These are phyloP conservation scores for Seriola aureovittata DNA, from an alignment of 2,113 vertebrate genomes.

Conservation along the genomic window DNA sequence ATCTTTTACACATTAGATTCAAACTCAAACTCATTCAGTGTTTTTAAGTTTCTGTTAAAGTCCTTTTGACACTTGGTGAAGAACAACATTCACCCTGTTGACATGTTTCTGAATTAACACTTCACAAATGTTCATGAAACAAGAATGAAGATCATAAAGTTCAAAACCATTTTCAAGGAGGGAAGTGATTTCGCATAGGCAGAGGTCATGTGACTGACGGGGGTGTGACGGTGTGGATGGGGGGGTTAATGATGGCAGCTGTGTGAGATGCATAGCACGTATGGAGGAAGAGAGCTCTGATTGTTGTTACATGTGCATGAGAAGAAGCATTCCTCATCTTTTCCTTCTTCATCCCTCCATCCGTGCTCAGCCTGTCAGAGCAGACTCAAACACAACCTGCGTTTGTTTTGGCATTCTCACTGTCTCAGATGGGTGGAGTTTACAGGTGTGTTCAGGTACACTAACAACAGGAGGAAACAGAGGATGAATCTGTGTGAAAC, in stretches of 20 bases:
- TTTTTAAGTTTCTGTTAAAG: too few species aligned
- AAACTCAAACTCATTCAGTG: too few species aligned
- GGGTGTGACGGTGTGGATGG: not conserved
- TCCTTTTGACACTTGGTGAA: too few species aligned
- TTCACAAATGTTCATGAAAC: not conserved
- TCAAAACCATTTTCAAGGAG: not conserved
- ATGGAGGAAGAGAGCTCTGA: constrained; percentile 41
- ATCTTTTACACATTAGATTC: too few species aligned
- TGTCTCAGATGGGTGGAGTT: not conserved
- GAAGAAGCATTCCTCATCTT: constrained; percentile 44
- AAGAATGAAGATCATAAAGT: constrained; percentile 3
- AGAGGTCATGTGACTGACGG: constrained; percentile 43
- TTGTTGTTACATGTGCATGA: constrained; percentile 19
- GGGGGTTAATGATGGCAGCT: constrained; percentile 40
- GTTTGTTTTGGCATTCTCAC: not conserved
- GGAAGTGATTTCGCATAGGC: constrained; percentile 60
- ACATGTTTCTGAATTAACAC: too few species aligned
- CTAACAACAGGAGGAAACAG: too few species aligned
- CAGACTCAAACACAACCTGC: not conserved
- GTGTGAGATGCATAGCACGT: constrained; percentile 52
- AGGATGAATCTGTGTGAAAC: too few species aligned
- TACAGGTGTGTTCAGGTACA: too few species aligned
- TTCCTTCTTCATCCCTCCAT: constrained; percentile 15
- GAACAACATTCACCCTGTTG: too few species aligned
- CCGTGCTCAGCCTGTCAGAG: not conserved